Evolutionary conservation across 2,797 vertebrate species (phyloP).

Genomic region (Crenichthys baileyi): DNA sequence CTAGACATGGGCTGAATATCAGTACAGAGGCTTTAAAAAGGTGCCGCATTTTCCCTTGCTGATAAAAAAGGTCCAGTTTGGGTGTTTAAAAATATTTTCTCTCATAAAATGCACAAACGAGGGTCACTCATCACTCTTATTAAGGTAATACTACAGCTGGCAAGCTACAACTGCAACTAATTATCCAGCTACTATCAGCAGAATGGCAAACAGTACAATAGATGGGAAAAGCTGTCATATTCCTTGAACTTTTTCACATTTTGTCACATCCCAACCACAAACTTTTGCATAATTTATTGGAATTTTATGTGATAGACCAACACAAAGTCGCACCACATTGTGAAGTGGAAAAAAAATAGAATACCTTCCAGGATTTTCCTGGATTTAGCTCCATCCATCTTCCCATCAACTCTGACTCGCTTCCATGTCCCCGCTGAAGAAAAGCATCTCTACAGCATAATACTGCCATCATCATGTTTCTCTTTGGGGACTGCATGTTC

Average conservation of each 20-base stretch:
- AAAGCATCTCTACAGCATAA: too few relatives aligned
- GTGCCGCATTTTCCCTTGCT: background rate
- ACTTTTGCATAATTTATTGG: background rate
- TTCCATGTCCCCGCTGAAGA: too few relatives aligned
- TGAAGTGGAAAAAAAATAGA: background rate
- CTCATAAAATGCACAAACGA: background rate
- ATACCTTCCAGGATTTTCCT: background rate
- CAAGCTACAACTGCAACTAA: background rate
- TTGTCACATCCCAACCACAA: background rate
- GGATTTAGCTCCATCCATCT: background rate
- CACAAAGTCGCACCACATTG: background rate
- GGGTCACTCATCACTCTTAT: background rate
- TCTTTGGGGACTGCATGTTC: too few relatives aligned
- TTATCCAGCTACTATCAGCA: background rate
- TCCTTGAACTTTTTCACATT: background rate
- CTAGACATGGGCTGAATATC: background rate
- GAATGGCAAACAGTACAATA: background rate
- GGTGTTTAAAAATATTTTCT: background rate
- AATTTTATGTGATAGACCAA: background rate
- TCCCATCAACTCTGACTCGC: background rate
- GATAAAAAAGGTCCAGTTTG: background rate
- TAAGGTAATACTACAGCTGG: background rate
- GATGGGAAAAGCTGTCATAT: background rate
- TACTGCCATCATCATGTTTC: too few relatives aligned
- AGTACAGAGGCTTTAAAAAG: background rate